These are phyloP conservation scores for Monopis laevigella DNA, from an alignment of 2,888 invertebrate species.

Conservation along the genomic window DNA sequence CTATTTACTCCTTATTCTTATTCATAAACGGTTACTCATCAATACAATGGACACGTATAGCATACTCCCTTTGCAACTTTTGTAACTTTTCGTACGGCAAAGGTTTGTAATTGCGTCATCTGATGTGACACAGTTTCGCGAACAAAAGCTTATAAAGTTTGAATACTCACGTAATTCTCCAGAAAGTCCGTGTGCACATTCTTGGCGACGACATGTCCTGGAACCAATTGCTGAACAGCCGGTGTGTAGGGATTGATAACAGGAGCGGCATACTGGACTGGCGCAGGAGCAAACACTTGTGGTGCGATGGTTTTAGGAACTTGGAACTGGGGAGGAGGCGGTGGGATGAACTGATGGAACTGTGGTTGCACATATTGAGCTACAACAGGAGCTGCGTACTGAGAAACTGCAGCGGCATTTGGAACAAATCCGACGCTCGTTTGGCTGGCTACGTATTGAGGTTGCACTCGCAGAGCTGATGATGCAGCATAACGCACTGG, in stretches of 20 bases:
- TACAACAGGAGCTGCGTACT: conserved; percentile 24
- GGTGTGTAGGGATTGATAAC: conserved; percentile 11
- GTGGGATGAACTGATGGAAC: conserved; percentile 7
- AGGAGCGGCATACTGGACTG: conserved; percentile 22
- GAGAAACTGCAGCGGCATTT: conserved; percentile 24
- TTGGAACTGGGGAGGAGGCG: not conserved
- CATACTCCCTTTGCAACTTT: too few relatives aligned
- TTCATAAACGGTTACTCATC: too few relatives aligned
- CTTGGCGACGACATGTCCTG: conserved; percentile 40
- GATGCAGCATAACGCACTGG: conserved; percentile 46
- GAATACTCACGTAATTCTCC: conserved; percentile 70
- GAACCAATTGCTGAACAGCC: conserved; percentile 5
- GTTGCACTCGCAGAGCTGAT: conserved; percentile 35
- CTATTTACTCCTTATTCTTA: too few relatives aligned
- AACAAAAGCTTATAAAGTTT: too few relatives aligned
- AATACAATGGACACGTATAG: too few relatives aligned
- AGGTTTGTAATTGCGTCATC: too few relatives aligned
- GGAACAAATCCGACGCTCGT: conserved; percentile 8
- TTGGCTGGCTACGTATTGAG: conserved; percentile 24
- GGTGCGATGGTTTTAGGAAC: conserved; percentile 17
- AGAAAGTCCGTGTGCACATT: conserved; percentile 69
- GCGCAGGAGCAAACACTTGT: conserved; percentile 22
- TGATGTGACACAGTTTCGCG: too few relatives aligned
- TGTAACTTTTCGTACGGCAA: too few relatives aligned
- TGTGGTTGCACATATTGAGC: conserved; percentile 19